phyloP scores from a whole-genome alignment of 2,888 invertebrate genomes.

The Omphaloscelis lunosa region DNA sequence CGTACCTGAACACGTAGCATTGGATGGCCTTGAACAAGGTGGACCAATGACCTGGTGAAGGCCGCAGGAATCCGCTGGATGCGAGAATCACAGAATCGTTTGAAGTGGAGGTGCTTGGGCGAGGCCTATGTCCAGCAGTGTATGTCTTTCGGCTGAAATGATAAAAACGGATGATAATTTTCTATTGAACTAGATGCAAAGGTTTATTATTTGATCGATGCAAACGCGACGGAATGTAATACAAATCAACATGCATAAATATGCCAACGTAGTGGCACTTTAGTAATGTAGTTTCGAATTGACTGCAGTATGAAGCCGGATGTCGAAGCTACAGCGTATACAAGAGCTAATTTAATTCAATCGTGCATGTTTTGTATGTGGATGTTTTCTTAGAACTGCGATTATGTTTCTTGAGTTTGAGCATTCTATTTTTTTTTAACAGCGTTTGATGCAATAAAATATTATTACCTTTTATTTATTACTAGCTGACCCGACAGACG shows the following conservation, averaged over 20 bases:
- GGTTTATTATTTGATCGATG: not conserved
- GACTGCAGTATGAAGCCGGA: not conserved
- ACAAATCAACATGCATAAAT: constrained; percentile 4
- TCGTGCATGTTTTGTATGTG: not conserved
- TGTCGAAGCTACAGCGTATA: not conserved
- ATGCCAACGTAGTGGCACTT: not conserved
- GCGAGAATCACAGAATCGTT: too few relatives aligned
- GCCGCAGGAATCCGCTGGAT: too few relatives aligned
- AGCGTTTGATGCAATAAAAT: not conserved
- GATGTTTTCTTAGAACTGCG: not conserved
- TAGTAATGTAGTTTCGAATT: not conserved
- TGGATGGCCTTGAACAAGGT: too few relatives aligned
- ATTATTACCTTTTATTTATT: not conserved
- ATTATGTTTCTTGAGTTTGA: not conserved
- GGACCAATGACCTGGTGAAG: too few relatives aligned
- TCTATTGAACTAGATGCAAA: not conserved
- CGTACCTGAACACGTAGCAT: too few relatives aligned
- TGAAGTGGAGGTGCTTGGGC: too few relatives aligned
- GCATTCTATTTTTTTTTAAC: not conserved
- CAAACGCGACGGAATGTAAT: not conserved
- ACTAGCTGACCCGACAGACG: too few relatives aligned
- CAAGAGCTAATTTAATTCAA: too few relatives aligned
- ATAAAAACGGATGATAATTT: too few relatives aligned
- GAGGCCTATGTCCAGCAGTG: too few relatives aligned
- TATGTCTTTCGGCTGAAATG: too few relatives aligned